A percentile compares a stretch with the other conserved stretches of the same genome.
These are phyloP conservation scores for Pocillopora meandrina DNA, from an alignment of 92 coral and sea anemone species.

Conservation along the genomic window DNA sequence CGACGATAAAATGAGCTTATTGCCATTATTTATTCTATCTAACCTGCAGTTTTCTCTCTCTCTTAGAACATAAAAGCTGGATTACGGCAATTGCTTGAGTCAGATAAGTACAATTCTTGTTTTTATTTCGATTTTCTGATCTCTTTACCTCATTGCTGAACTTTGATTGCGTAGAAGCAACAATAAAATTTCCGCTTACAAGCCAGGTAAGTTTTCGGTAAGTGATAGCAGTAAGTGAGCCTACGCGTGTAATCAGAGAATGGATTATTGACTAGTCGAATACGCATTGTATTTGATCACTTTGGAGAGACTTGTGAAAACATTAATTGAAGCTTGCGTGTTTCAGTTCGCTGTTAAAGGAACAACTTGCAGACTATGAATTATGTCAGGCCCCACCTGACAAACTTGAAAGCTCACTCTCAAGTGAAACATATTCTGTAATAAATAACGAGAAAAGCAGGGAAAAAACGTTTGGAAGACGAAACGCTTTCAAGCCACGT, in stretches of 20 bases:
- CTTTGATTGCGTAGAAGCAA: background rate
- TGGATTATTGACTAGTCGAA: background rate
- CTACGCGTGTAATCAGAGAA: background rate
- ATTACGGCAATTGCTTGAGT: background rate
- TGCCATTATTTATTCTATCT: background rate
- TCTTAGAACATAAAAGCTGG: background rate
- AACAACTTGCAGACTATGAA: background rate
- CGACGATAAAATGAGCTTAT: background rate
- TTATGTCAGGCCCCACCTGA: background rate
- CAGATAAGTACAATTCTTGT: background rate
- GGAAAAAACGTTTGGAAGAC: constrained; percentile 30
- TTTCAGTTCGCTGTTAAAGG: constrained; percentile 26
- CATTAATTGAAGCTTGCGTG: background rate
- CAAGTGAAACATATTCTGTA: background rate
- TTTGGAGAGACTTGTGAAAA: background rate
- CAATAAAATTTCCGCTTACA: background rate
- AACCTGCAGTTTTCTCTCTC: background rate
- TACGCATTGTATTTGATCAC: background rate
- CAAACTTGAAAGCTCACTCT: constrained; percentile 25
- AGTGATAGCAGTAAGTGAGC: background rate
- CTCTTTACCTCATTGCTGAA: background rate
- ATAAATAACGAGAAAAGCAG: background rate
- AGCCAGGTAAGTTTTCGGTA: background rate
- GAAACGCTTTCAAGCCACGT: constrained; percentile 24
- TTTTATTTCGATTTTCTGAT: background rate